Conservation (phyloP, 92 coral and sea anemone species). For the Chrysogorgia sp. region DNA sequence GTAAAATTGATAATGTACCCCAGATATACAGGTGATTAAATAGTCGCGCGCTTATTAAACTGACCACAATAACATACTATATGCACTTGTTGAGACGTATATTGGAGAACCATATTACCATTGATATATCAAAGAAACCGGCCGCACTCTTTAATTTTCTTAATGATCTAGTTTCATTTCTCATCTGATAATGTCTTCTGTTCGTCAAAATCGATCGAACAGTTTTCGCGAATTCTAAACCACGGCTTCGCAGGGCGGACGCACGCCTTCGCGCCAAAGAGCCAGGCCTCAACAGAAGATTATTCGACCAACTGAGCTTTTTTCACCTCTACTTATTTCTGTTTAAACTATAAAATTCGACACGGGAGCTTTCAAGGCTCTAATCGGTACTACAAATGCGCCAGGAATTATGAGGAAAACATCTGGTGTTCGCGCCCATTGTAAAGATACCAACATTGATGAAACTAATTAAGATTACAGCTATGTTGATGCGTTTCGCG, state of each 20-base stretch:
- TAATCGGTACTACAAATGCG: constrained; percentile 47
- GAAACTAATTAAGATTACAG: constrained; percentile 2
- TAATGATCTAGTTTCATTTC: constrained; percentile 35
- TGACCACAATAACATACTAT: constrained; percentile 8
- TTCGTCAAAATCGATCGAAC: neutral
- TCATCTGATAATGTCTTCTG: neutral
- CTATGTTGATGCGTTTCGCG: neutral
- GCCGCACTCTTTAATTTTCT: constrained; percentile 20
- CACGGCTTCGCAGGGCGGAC: neutral
- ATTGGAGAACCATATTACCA: constrained; percentile 13
- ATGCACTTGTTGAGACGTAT: constrained; percentile 30
- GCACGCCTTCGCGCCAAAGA: neutral
- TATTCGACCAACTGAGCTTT: constrained; percentile 13
- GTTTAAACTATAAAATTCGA: constrained; percentile 49
- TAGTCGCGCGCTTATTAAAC: neutral
- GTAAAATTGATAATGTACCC: neutral
- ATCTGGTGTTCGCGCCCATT: constrained; percentile 22
- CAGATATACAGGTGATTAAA: neutral
- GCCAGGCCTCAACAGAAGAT: neutral
- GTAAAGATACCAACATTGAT: neutral
- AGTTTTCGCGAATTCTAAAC: neutral
- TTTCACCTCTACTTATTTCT: constrained; percentile 39
- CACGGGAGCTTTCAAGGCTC: constrained; percentile 46
- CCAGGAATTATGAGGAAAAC: constrained; percentile 11
- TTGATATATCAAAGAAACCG: constrained; percentile 38